Conservation (phyloP, 2,113 vertebrate genomes). For the Tichodroma muraria region DNA sequence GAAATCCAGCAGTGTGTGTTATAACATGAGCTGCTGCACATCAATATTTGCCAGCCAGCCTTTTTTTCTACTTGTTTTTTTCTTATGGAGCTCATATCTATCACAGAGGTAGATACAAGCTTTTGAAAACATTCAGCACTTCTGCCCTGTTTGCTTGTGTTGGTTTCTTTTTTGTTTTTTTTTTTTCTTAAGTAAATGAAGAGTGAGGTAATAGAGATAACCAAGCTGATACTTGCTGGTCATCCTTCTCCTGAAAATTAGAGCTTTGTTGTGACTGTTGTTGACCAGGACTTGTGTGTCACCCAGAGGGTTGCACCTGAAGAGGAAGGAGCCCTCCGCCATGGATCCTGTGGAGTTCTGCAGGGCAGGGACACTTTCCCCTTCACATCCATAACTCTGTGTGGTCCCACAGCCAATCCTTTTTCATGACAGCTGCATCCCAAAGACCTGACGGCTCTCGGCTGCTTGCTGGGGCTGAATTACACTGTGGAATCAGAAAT, state of each 20-base stretch:
- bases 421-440: neutral
- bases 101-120: neutral
- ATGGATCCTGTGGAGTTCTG: neutral
- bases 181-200: too few species aligned
- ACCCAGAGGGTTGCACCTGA: neutral
- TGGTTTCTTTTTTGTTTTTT: neutral
- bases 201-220: neutral
- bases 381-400: accelerated
- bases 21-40: neutral
- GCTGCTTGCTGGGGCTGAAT: neutral
- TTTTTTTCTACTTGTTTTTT: neutral
- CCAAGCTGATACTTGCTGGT: neutral
- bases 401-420: neutral
- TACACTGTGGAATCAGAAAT: neutral
- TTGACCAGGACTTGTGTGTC: neutral
- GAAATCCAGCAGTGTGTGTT: neutral
- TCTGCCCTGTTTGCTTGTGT: neutral
- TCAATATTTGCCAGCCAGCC: neutral
- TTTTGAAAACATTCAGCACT: neutral
- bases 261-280: neutral
- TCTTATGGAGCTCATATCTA: neutral
- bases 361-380: accelerated
- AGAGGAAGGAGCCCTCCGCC: neutral
- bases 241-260: neutral
- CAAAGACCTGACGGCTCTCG: neutral